These are phyloP conservation scores for Ferdinandea cuprea DNA, from an alignment of 2,888 invertebrate genomes.

Conservation along the genomic window DNA sequence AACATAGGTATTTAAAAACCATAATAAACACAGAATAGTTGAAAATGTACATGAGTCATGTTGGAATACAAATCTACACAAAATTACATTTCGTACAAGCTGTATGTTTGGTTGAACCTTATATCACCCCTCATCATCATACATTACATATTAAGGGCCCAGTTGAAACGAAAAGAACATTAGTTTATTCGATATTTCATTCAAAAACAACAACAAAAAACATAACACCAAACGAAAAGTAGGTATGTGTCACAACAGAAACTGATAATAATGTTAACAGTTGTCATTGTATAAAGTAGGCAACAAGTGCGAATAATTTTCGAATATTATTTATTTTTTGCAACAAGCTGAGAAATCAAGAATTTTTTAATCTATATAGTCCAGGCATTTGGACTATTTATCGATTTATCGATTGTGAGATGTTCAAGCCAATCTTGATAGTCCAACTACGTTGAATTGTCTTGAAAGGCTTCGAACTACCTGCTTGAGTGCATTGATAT, in stretches of 20 bases:
- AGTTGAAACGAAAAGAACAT: too few relatives aligned
- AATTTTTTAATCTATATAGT: not conserved
- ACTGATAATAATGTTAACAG: constrained; percentile 37
- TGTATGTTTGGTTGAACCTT: too few relatives aligned
- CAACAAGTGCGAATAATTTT: constrained; percentile 19
- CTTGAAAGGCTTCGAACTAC: not conserved
- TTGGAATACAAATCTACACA: too few relatives aligned
- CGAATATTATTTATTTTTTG: not conserved
- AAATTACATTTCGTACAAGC: too few relatives aligned
- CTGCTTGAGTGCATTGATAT: not conserved
- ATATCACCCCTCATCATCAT: too few relatives aligned
- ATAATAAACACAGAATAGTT: too few relatives aligned
- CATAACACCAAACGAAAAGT: constrained; percentile 21
- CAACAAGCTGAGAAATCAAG: not conserved
- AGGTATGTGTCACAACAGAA: constrained; percentile 15
- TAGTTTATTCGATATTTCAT: too few relatives aligned
- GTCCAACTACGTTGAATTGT: not conserved
- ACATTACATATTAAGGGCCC: too few relatives aligned
- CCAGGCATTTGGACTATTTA: not conserved
- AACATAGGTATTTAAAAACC: too few relatives aligned
- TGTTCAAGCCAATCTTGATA: not conserved
- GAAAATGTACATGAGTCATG: too few relatives aligned
- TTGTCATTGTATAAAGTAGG: constrained; percentile 7
- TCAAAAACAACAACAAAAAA: constrained; percentile 1
- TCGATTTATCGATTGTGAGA: not conserved